phyloP scores from a whole-genome alignment of 2,888 invertebrate species.

The Stenichneumon culpator region DNA sequence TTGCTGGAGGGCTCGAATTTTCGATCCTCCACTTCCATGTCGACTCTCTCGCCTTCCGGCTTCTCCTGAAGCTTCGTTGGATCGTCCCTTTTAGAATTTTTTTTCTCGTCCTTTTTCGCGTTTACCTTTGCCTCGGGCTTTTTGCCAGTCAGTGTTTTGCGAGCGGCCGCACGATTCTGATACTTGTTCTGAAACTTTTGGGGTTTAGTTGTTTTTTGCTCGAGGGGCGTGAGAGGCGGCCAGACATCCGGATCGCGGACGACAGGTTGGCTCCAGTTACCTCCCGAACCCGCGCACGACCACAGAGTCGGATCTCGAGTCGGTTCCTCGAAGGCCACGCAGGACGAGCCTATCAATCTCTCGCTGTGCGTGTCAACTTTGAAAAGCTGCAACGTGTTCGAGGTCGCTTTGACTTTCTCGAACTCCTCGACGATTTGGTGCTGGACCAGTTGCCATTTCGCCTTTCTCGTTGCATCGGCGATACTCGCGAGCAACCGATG shows the following conservation, averaged over 20 bases:
- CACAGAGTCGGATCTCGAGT: slow-evolving; percentile 93
- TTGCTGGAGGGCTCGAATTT: slow-evolving; percentile 94
- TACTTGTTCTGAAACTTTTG: slow-evolving; percentile 81
- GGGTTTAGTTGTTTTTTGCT: slow-evolving; percentile 87
- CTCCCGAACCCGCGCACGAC: slow-evolving; percentile 87
- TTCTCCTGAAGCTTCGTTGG: slow-evolving; percentile 85
- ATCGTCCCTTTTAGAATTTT: slow-evolving; percentile 85
- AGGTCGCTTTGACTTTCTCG: slow-evolving; percentile 94
- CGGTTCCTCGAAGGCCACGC: slow-evolving; percentile 87
- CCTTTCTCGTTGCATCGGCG: slow-evolving; percentile 92
- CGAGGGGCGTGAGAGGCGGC: slow-evolving; percentile 93
- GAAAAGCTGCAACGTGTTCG: slow-evolving; percentile 91
- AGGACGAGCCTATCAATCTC: slow-evolving; percentile 83
- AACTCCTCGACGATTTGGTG: slow-evolving; percentile 96
- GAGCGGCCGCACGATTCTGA: slow-evolving; percentile 79
- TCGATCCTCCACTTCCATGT: slow-evolving; percentile 90
- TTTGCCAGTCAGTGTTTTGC: slow-evolving; percentile 81
- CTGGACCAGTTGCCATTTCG: slow-evolving; percentile 96
- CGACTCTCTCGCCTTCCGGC: slow-evolving; percentile 89
- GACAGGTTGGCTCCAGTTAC: slow-evolving; percentile 86
- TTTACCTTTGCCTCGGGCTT: slow-evolving; percentile 84
- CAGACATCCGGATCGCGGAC: slow-evolving; percentile 93
- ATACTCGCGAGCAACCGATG: slow-evolving; percentile 93
- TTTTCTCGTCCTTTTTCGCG: slow-evolving; percentile 82
- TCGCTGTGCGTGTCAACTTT: slow-evolving; percentile 89